Base-by-base conservation (phyloP, 2,888 invertebrate genomes). In the Deilephila elpenor region DNA sequence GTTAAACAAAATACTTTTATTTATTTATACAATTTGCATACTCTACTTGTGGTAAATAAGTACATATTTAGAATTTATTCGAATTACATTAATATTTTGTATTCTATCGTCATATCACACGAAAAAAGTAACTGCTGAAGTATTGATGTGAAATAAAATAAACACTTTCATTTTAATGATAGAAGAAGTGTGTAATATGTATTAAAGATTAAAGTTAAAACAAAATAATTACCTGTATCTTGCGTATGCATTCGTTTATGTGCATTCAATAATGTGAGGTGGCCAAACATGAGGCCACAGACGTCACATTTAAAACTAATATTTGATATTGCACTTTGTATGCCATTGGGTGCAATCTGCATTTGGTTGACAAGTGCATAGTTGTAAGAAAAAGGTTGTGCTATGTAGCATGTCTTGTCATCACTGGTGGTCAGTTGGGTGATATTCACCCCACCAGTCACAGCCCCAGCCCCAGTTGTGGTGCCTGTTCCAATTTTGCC, bases 291-390 rank as follows among this genome's bases (percentile, higher is more conserved):
- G 76, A 98, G 93, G 64, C 98, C 98, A 85, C 98, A 98, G 11
- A 98, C 97, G 89, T 98, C 98, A 91, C 98, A 98, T 91, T 98
- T 98, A 88, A 97, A 98, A 81, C 97, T 97, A 37, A 98, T 97
- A 86, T 97, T 97, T 20, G 97, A 96, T 86, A 97, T 96, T 74
- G 97, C 96, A 83, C 97, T 97, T 86, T 97, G 96, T 73, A 96
- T 89, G 75, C 96, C 95, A 84, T 96, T 96, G 73, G 96, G 96
- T 32, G 97, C 96, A 75, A 98, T 95, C 83, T 97, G 97, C 97
- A 98, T 98, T 89, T 98, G 98, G 90, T 98, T 98, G 71, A 97
- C 96, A 80, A 98, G 93, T 4, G 98, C 97, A 94, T 98, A 98
- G 87, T 98, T 98, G 85, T 97, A 97, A 71, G 96, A 96, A 82